A percentile compares a stretch with the other conserved stretches of the same genome.
phyloP scores from a whole-genome alignment of 2,888 invertebrate species.

The Cyaniris semiargus region DNA sequence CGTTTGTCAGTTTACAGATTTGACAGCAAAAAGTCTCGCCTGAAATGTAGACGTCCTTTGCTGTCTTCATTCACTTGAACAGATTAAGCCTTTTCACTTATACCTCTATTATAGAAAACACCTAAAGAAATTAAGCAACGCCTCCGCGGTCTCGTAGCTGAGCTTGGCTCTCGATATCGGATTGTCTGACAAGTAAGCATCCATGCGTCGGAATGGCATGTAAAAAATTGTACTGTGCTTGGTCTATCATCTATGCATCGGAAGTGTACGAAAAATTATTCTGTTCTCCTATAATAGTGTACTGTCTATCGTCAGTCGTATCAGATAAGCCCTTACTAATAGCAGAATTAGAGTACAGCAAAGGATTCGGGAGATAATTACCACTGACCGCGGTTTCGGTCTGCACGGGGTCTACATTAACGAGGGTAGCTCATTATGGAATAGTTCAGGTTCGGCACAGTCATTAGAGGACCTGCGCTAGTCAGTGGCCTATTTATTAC shows the following conservation, averaged over 20 bases:
- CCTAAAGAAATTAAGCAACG: no score
- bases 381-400: slow-evolving; percentile 26
- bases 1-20: neutral
- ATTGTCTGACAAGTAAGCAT: neutral
- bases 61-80: neutral
- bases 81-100: neutral
- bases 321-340: neutral
- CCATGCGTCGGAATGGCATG: no score
- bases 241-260: no score
- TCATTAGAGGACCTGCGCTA: neutral
- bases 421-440: slow-evolving; percentile 42
- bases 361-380: slow-evolving; percentile 33
- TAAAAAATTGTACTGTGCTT: no score
- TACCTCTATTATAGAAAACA: no score
- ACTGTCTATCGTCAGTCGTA: neutral
- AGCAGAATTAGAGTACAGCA: neutral
- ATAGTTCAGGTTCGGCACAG: slow-evolving; percentile 37
- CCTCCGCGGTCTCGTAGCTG: no score
- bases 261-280: no score
- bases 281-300: no score
- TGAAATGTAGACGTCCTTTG: neutral
- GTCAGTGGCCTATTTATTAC: slow-evolving; percentile 23
- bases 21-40: neutral
- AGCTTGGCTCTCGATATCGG: neutral
- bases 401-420: slow-evolving; percentile 29